A percentile compares a stretch with the other conserved stretches of the same genome.
Conservation (phyloP, 2,797 vertebrate genomes). For the Thaleichthys pacificus region DNA sequence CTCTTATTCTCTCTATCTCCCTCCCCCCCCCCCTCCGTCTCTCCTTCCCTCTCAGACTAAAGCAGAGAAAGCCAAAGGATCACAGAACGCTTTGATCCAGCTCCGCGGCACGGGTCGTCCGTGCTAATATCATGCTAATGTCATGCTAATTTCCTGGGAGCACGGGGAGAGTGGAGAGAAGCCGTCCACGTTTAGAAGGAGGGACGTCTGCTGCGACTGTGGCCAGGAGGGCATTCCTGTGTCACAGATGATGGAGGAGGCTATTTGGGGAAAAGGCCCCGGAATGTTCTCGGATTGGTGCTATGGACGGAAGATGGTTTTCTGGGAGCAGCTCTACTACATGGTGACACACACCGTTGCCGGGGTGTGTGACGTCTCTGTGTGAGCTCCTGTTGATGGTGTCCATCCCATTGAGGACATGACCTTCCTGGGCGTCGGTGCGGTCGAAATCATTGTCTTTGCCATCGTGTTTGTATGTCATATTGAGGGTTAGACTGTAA, state of each 20-base stretch:
- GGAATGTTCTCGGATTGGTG: constrained; percentile 9
- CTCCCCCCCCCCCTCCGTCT: too few species aligned
- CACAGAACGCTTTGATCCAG: constrained; percentile 69
- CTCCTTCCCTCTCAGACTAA: constrained; percentile 51
- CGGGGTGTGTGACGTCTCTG: too few species aligned
- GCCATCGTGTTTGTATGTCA: not conserved
- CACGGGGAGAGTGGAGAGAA: constrained; percentile 54
- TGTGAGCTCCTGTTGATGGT: not conserved
- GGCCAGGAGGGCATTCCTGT: constrained; percentile 50
- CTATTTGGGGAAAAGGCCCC: constrained; percentile 54
- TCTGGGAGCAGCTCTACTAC: too few species aligned
- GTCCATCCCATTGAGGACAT: not conserved
- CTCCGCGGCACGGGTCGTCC: constrained; percentile 50
- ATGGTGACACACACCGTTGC: too few species aligned
- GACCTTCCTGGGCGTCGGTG: too few species aligned
- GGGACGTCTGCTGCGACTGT: constrained; percentile 46
- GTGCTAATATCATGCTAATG: constrained; percentile 69
- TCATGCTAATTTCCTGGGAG: constrained; percentile 69
- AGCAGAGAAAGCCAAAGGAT: constrained; percentile 56
- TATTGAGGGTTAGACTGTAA: not conserved
- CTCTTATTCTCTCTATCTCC: constrained; percentile 3
- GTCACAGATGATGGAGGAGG: constrained; percentile 66
- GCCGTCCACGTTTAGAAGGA: constrained; percentile 70
- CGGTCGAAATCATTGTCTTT: too few species aligned
- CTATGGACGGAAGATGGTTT: not conserved